These are phyloP conservation scores for Ostrea denselamellosa DNA, from an alignment of 1,140 invertebrate genomes.

Conservation along the genomic window DNA sequence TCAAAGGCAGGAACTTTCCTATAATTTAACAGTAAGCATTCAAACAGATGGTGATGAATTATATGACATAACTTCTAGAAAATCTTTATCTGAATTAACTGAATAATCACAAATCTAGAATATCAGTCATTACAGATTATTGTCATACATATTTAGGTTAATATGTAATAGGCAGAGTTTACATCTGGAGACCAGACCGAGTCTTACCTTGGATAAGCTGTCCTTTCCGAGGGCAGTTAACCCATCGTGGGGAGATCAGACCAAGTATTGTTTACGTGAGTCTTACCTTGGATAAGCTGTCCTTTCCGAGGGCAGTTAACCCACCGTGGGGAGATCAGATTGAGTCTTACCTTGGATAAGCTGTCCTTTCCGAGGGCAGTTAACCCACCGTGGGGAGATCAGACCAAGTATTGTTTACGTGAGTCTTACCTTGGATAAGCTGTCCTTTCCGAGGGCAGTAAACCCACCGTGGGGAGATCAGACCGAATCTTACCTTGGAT, in stretches of 20 bases:
- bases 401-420: too few relatives aligned
- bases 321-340: constrained; percentile 90
- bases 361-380: constrained; percentile 91
- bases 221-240: constrained; percentile 93
- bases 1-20: constrained; percentile 88
- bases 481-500: constrained; percentile 81
- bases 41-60: constrained; percentile 6
- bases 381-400: constrained; percentile 90
- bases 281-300: constrained; percentile 84
- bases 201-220: constrained; percentile 84
- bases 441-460: constrained; percentile 92
- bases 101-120: neutral
- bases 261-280: too few relatives aligned
- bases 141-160: too few relatives aligned
- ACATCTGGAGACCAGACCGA: neutral
- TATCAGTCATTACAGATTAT: neutral
- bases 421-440: constrained; percentile 83
- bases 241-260: constrained; percentile 89
- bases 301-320: constrained; percentile 93
- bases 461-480: constrained; percentile 93
- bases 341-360: constrained; percentile 83
- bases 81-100: neutral
- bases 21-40: constrained; percentile 50
- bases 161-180: too few relatives aligned
- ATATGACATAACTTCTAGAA: neutral